Base-by-base conservation (phyloP, 1,140 invertebrate genomes). In the Anastrepha obliqua region DNA sequence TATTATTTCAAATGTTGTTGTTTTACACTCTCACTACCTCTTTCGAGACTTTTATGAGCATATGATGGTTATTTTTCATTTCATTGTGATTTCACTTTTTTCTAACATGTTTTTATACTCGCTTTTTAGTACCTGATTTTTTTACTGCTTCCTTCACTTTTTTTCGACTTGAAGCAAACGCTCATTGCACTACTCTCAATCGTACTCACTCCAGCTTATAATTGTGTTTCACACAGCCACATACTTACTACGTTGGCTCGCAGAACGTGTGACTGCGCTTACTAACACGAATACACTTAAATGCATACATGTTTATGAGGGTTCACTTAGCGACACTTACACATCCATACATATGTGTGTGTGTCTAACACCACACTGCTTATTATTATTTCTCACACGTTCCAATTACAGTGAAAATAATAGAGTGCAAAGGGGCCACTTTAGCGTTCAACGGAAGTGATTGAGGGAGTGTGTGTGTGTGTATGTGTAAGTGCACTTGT, bases 371-470 rank as follows among this genome's bases (percentile, higher is more conserved):
- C 29, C 11, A 11, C n/a, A 39, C 2, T 42, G 59, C 85, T 51
- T 81, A 86, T 87, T 87, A 70, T 67, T 91, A 92, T 92, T 92
- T 92, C 91, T 91, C 91, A 92, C 91, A 92, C 91, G 91, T 91
- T 91, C 91, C 91, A 92, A 92, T 92, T 92, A 92, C 88, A 90
- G 13, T 58, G 90, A 92, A 90, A 92, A 92, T 92, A 92, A 92
- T 92, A 91, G 91, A 91, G 91, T 92, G 91, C 91, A 90, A 92
- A 92, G 90, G 90, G 90, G 91, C 91, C 92, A 92, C 91, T 92
- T 92, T 90, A 92, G 89, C 91, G 90, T 92, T 92, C 90, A 89
- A 90, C 91, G 91, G 91, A 92, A 92, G 91, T 92, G 91, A 92
- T 92, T 92, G 91, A 92, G 92, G 91, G 91, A 47, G 20, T 60